phyloP scores from a whole-genome alignment of 2,797 vertebrate genomes.

The Australoheros facetus region DNA sequence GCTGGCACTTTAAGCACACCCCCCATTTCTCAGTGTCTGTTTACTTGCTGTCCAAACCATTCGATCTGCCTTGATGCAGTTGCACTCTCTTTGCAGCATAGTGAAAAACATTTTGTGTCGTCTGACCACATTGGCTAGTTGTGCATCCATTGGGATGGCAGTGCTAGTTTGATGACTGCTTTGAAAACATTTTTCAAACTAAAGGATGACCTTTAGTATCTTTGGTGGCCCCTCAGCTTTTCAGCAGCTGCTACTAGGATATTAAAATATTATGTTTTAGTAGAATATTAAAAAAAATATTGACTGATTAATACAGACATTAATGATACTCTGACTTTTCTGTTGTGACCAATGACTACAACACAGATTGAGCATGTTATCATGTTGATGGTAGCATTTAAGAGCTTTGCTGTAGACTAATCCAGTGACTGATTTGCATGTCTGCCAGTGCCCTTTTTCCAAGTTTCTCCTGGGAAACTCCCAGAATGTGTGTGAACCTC shows the following conservation, averaged over 20 bases:
- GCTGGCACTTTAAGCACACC: constrained; percentile 50
- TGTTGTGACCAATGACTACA: neutral
- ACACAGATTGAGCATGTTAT: neutral
- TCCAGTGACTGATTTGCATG: neutral
- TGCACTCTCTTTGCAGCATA: constrained; percentile 16
- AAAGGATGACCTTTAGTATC: no score
- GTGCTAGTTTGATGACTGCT: no score
- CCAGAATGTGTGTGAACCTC: neutral
- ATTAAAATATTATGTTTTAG: neutral
- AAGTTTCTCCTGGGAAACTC: no score
- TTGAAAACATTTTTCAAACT: no score
- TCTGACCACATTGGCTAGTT: neutral
- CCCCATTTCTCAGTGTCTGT: constrained; percentile 30
- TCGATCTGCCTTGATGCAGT: constrained; percentile 29
- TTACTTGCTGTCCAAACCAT: constrained; percentile 21
- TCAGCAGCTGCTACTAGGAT: neutral
- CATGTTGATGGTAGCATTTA: neutral
- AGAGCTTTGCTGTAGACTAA: neutral
- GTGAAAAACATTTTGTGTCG: neutral
- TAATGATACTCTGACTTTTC: neutral
- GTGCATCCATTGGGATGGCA: neutral
- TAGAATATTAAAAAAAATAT: neutral
- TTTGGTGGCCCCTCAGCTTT: neutral
- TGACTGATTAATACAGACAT: neutral
- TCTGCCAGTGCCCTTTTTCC: no score